Percentiles rank a stretch among this genome's conserved stretches.
phyloP scores from a whole-genome alignment of 1,140 invertebrate genomes.

The Mercenaria mercenaria region DNA sequence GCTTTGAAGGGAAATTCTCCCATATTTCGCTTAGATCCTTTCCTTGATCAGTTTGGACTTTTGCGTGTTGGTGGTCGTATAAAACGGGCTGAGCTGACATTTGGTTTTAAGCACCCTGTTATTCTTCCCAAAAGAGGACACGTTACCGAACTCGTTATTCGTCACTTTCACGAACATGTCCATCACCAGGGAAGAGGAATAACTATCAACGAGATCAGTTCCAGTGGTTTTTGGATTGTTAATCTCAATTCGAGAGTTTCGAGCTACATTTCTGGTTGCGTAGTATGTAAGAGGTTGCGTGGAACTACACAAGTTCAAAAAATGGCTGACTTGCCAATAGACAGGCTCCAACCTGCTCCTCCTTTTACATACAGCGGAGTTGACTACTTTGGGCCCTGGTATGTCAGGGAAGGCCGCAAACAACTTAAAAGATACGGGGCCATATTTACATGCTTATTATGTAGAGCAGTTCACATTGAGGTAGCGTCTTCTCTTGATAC shows the following conservation, averaged over 20 bases:
- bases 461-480: constrained; percentile 73
- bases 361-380: constrained; percentile 68
- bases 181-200: constrained; percentile 8
- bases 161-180: not conserved
- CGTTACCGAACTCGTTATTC: not conserved
- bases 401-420: constrained; percentile 58
- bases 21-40: not conserved
- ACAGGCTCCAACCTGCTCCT: constrained; percentile 35
- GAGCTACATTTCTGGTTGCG: not conserved
- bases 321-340: constrained; percentile 67
- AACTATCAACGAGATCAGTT: not conserved
- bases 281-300: not conserved
- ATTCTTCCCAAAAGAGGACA: not conserved
- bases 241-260: not conserved
- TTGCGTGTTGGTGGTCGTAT: not conserved
- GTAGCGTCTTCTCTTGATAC: constrained; percentile 45
- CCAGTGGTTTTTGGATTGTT: constrained; percentile 19
- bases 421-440: constrained; percentile 65
- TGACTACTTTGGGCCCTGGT: constrained; percentile 71
- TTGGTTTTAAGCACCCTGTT: not conserved
- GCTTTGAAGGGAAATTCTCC: not conserved
- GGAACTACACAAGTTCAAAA: constrained; percentile 5
- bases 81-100: not conserved
- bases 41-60: not conserved
- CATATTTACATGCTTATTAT: constrained; percentile 71